phyloP scores from a whole-genome alignment of 1,140 invertebrate species.

The Pseudachorutes palmiensis region DNA sequence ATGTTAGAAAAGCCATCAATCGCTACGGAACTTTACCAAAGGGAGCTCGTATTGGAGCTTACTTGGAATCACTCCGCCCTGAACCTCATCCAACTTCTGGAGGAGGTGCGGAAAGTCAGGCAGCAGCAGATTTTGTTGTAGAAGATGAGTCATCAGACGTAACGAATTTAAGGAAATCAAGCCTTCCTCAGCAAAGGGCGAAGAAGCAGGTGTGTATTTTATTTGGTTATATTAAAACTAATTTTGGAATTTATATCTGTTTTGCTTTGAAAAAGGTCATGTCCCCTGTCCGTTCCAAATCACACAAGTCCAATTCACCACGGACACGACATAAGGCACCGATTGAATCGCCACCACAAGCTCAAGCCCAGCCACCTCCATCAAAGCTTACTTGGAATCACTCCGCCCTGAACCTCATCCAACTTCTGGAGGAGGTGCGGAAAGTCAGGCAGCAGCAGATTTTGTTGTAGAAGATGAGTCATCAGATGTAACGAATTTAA shows the following conservation, averaged over 20 bases:
- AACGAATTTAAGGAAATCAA: slow-evolving; percentile 31
- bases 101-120: slow-evolving; percentile 51
- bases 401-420: slow-evolving; percentile 52
- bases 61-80: slow-evolving; percentile 79
- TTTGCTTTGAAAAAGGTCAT: slow-evolving; percentile 21
- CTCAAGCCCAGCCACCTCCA: slow-evolving; percentile 8
- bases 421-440: slow-evolving; percentile 46
- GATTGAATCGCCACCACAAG: slow-evolving; percentile 16
- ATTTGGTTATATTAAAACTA: background rate
- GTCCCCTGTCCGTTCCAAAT: slow-evolving; percentile 32
- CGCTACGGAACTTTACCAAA: slow-evolving; percentile 95
- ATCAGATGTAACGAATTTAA: slow-evolving; percentile 29
- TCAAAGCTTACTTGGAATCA: slow-evolving; percentile 88
- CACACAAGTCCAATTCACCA: slow-evolving; percentile 29
- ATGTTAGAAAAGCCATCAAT: slow-evolving; percentile 90
- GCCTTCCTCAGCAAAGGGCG: slow-evolving; percentile 40
- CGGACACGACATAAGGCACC: slow-evolving; percentile 30
- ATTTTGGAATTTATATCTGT: background rate
- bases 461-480: slow-evolving; percentile 48
- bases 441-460: slow-evolving; percentile 45
- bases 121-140: slow-evolving; percentile 46
- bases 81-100: slow-evolving; percentile 21
- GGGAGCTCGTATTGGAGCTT: slow-evolving; percentile 69
- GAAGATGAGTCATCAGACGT: slow-evolving; percentile 44
- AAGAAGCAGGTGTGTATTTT: slow-evolving; percentile 32